phyloP scores from a whole-genome alignment of 2,797 vertebrate species.

The Aselliscus stoliczkanus region DNA sequence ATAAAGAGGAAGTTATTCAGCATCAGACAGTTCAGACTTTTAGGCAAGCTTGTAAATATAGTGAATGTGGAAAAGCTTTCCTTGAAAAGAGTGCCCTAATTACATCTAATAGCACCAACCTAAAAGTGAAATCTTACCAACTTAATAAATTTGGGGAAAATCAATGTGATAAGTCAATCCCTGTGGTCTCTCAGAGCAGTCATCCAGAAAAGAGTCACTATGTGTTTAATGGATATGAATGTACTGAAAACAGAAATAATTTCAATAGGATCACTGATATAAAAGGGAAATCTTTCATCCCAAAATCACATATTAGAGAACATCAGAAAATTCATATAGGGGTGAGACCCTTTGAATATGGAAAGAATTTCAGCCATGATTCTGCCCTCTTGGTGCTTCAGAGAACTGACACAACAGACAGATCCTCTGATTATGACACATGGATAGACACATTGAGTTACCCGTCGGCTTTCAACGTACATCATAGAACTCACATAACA shows the following conservation, averaged over 20 bases:
- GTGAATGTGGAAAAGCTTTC: not conserved
- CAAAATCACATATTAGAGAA: slow-evolving; percentile 24
- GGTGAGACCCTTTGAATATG: not conserved
- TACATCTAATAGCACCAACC: slow-evolving; percentile 14
- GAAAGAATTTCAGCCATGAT: not conserved
- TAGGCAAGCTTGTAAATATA: not conserved
- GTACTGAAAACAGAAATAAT: not conserved
- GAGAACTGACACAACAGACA: not conserved
- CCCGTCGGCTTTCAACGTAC: not conserved
- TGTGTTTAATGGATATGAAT: slow-evolving; percentile 28
- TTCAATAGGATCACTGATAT: not conserved
- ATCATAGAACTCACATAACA: not conserved
- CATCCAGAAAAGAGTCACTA: not conserved
- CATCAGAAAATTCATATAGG: not conserved
- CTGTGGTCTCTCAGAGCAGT: slow-evolving; percentile 20
- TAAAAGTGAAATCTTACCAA: slow-evolving; percentile 22
- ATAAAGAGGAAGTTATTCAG: not conserved
- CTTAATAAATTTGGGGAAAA: not conserved
- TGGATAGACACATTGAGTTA: not conserved
- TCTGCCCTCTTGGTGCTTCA: not conserved
- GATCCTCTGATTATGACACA: not conserved
- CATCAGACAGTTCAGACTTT: not conserved
- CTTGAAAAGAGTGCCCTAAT: not conserved
- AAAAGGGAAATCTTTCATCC: slow-evolving; percentile 3
- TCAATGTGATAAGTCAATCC: not conserved